Conservation (phyloP, 2,888 invertebrate species). For the Peribatodes rhomboidaria region DNA sequence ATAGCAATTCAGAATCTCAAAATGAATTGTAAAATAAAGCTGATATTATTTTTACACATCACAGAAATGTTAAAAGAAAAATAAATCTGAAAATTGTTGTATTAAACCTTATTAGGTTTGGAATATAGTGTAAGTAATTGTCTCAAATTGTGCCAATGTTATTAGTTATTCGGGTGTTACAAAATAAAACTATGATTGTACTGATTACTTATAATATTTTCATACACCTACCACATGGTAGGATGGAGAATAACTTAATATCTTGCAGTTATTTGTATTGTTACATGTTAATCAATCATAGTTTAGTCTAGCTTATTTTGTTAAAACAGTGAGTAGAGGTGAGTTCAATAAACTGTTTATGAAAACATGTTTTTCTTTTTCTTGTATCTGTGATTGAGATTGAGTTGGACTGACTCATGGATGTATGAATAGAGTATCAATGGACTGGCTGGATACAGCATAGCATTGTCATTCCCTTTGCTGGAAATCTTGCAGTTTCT, state of each 20-base stretch:
- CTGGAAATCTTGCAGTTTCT: no score
- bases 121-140: not conserved
- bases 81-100: not conserved
- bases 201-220: no score
- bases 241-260: not conserved
- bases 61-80: not conserved
- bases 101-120: not conserved
- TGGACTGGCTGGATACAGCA: no score
- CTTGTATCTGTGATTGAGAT: not conserved
- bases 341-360: not conserved
- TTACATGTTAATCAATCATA: no score
- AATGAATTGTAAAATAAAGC: not conserved
- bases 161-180: not conserved
- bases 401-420: no score
- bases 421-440: no score
- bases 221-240: not conserved
- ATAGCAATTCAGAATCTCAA: constrained; percentile 2
- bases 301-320: not conserved
- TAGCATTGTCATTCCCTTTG: no score
- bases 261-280: not conserved
- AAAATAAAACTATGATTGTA: not conserved
- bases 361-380: not conserved
- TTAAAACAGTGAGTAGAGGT: not conserved
- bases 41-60: constrained; percentile 4
- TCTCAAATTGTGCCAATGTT: constrained; percentile 9